Evolutionary conservation across 92 coral and sea anemone species (phyloP), one percentile per base, ranked within the genome.

Genomic region (Muricea muricata): DNA sequence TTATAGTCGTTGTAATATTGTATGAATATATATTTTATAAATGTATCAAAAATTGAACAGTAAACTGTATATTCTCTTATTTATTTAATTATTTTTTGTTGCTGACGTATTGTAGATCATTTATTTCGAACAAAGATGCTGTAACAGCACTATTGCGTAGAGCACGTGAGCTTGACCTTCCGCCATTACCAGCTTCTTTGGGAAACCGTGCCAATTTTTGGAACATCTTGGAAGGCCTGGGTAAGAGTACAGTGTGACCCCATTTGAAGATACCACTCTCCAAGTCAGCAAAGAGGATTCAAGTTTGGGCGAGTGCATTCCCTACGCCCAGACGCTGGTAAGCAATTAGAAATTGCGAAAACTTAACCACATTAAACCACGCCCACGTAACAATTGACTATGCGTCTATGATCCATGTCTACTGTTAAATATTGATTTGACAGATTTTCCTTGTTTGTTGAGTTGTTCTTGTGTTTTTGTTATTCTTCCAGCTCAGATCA

Each of bases 251-350:
- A n/a, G n/a, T n/a, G n/a, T 65, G 5, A 65, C 72, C 20, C 72
- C 72, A 0, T 65, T 65, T 65, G 72, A 65, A 65, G 72, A 65
- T 30, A n/a, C 72, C 3, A 55, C 63, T 1, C 63, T 55, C 11
- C 63, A 55, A 55, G 63, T 55, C 11, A 55, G 63, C 10, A 65
- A 65, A 41, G 72, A 65, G 1, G 72, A 65, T 39, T 11, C 72
- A 30, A 65, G 7, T 5, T 65, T 66, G 73, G 10, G 21, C 10
- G 73, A 66, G 73, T 66, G 41, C 20, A 66, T 66, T 0, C 73
- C 73, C 18, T 66, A 66, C 33, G 73, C 73, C 20, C 73, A 66
- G 42, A 66, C 73, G 17, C n/a, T 65, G 35, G 71, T 65, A 65
- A 65, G 71, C n/a, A 28, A 28, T 65, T n/a, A n/a, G n/a, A n/a